A percentile compares a stretch with the other conserved stretches of the same genome.
These are phyloP conservation scores for Labeo catla DNA, from an alignment of 2,113 vertebrate species.

Conservation along the genomic window DNA sequence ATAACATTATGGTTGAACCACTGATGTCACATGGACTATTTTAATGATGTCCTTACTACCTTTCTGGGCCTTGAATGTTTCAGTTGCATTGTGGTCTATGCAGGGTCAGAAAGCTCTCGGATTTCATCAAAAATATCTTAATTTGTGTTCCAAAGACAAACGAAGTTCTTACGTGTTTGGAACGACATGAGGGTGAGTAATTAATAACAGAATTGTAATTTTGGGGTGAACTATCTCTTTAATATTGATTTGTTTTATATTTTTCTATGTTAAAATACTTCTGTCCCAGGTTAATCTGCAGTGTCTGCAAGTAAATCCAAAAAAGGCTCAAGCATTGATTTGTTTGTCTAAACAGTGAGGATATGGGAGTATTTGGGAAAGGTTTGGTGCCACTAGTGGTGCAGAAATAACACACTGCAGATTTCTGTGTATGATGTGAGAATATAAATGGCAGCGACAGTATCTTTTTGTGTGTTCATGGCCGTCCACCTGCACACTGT, in stretches of 20 bases:
- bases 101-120: no score
- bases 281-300: neutral
- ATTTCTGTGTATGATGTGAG: neutral
- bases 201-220: no score
- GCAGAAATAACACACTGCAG: neutral
- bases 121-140: no score
- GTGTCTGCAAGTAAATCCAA: neutral
- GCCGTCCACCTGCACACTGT: neutral
- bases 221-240: neutral
- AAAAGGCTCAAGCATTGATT: neutral
- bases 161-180: no score
- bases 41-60: no score
- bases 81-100: no score
- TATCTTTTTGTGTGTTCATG: slow-evolving; percentile 1
- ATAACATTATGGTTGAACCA: no score
- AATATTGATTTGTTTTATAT: neutral
- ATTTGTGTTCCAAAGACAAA: no score
- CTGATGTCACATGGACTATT: no score
- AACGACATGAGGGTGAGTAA: no score
- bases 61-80: no score
- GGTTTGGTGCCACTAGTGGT: neutral
- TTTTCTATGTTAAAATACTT: neutral
- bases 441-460: neutral
- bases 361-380: neutral
- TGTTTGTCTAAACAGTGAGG: neutral